phyloP scores from a whole-genome alignment of 1,140 invertebrate genomes.

The Pogonus chalceus region DNA sequence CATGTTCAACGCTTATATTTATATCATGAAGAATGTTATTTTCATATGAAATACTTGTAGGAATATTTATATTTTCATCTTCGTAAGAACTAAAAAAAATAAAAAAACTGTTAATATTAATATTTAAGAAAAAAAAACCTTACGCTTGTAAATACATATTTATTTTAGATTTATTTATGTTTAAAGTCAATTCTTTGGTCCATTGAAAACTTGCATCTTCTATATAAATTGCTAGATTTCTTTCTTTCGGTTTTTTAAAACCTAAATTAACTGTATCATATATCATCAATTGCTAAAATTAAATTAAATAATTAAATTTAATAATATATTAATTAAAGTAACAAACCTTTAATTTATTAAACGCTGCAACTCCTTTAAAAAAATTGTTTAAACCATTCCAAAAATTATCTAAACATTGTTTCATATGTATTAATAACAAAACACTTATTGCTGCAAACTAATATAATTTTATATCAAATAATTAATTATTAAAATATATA shows the following conservation, averaged over 20 bases:
- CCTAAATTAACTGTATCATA: constrained; percentile 20
- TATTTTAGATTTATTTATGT: neutral
- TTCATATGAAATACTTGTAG: neutral
- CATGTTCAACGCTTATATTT: neutral
- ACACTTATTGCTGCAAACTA: constrained; percentile 24
- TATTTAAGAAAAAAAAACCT: neutral
- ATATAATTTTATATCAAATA: constrained; percentile 2
- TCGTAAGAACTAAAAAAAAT: neutral
- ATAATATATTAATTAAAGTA: neutral
- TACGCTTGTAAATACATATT: neutral
- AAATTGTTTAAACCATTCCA: constrained; percentile 25
- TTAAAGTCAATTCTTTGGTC: constrained; percentile 15
- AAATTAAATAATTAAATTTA: neutral
- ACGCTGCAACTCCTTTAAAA: constrained; percentile 20
- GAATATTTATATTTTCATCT: neutral
- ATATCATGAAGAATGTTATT: neutral
- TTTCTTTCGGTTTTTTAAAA: constrained; percentile 24
- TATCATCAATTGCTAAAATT: constrained; percentile 19
- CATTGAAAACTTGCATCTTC: constrained; percentile 23
- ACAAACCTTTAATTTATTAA: constrained; percentile 24
- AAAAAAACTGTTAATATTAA: neutral
- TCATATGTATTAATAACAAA: constrained; percentile 22
- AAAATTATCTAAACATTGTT: constrained; percentile 22
- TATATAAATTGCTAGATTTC: constrained; percentile 22
- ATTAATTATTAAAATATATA: neutral